These are phyloP conservation scores for Euphonia xanthogaster DNA, from an alignment of 2,797 vertebrate genomes.

Conservation along the genomic window DNA sequence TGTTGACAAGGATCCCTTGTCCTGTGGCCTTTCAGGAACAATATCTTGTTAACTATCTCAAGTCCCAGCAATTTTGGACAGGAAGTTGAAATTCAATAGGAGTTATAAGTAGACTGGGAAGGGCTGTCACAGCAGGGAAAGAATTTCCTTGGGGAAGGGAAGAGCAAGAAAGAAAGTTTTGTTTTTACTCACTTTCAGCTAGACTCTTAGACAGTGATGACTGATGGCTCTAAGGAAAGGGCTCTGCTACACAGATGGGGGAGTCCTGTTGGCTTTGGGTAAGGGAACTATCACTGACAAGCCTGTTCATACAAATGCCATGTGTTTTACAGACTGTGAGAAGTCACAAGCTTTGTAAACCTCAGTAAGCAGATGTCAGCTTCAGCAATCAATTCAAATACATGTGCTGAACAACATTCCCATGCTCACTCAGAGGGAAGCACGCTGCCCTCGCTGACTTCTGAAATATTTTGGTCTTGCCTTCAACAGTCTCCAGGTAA, in stretches of 20 bases:
- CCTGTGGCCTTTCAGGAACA: neutral
- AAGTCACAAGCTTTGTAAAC: conserved; percentile 1
- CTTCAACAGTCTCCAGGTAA: conserved; percentile 16
- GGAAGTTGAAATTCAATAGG: neutral
- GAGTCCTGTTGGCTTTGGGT: neutral
- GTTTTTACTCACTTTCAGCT: neutral
- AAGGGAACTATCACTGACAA: neutral
- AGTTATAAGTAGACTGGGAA: neutral
- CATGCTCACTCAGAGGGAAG: neutral
- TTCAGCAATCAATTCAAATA: neutral
- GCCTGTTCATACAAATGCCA: neutral
- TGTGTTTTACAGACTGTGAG: neutral
- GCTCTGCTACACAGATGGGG: neutral
- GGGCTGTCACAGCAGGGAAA: neutral
- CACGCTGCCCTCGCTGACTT: neutral
- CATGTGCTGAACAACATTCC: neutral
- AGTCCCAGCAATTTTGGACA: neutral
- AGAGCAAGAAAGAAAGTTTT: neutral
- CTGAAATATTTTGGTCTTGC: neutral
- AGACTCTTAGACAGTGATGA: neutral
- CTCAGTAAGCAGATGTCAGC: neutral
- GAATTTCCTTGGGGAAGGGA: neutral
- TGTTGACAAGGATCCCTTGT: neutral
- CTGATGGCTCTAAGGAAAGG: neutral
- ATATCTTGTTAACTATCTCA: neutral